Evolutionary conservation across 2,888 invertebrate species (phyloP), one percentile per base, ranked within the genome.

Genomic region (Stenoptilia bipunctidactyla): DNA sequence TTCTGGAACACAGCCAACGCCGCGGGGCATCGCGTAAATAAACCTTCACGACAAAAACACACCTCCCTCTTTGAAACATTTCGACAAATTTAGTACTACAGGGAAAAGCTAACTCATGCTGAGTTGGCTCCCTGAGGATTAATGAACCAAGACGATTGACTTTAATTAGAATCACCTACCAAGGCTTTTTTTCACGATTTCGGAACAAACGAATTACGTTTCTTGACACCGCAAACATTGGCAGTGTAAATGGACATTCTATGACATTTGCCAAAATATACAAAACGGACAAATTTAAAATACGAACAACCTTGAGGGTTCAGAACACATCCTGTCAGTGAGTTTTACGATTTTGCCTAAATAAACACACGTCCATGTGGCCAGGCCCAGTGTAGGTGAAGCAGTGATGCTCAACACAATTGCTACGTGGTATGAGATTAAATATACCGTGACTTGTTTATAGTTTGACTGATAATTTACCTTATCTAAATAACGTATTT

Each of bases 331-430:
- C 79, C 77, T 75, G 80, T 61, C 68, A 66, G 64, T 57, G 62
- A 53, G 61, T 65, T 74, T 76, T 76, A 79, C 68, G 74, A 73
- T 64, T 68, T 68, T 52, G 70, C 80, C 77, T 82, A 80, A 80
- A 76, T 72, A 79, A 80, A 82, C 72, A 82, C 65, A 20, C 20
- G 20, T 5, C 3, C 20, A 20, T 20, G 20, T 20, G 20, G 20
- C 20, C 4, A 3, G 20, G 20, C n/a, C n/a, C n/a, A n/a, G 20
- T 3, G 3, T 20, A 20, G 20, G 20, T 20, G 20, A 8, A 20
- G 4, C 20, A 20, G 20, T 20, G n/a, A n/a, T n/a, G n/a, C n/a
- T n/a, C n/a, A n/a, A n/a, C n/a, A n/a, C n/a, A n/a, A n/a, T n/a
- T n/a, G n/a, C n/a, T n/a, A n/a, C n/a, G n/a, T n/a, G n/a, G n/a